phyloP scores from a whole-genome alignment of 1,140 invertebrate species.

The Luehdorfia chinensis region DNA sequence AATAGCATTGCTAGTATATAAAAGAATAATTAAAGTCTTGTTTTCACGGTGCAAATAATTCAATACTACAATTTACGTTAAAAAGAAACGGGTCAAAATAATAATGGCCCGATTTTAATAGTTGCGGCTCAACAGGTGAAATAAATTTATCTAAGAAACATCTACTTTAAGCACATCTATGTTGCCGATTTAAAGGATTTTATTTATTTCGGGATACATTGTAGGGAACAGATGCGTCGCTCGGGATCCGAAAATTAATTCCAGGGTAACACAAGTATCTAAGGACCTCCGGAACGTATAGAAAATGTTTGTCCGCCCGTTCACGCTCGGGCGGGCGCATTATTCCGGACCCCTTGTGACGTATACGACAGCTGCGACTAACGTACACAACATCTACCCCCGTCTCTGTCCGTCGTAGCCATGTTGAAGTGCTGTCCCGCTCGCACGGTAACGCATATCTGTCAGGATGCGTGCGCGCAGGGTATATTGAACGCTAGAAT shows the following conservation, averaged over 20 bases:
- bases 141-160: too few species aligned
- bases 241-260: not conserved
- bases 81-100: too few species aligned
- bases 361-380: conserved; percentile 62
- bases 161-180: too few species aligned
- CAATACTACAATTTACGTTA: too few species aligned
- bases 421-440: conserved; percentile 29
- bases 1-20: too few species aligned
- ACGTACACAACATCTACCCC: conserved; percentile 38
- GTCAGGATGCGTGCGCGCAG: conserved; percentile 35
- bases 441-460: conserved; percentile 37
- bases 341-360: conserved; percentile 56
- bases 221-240: not conserved
- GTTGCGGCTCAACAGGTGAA: too few species aligned
- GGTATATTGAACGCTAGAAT: conserved; percentile 24
- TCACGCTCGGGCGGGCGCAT: conserved; percentile 41
- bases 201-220: too few species aligned
- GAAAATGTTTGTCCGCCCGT: conserved; percentile 32
- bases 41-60: too few species aligned
- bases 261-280: not conserved
- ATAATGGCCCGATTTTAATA: too few species aligned
- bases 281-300: conserved; percentile 14
- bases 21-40: too few species aligned
- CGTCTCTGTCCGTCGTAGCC: conserved; percentile 29
- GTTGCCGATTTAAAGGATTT: too few species aligned